Evolutionary conservation across 1,140 invertebrate genomes (phyloP).

Genomic region (Ephestia elutella): DNA sequence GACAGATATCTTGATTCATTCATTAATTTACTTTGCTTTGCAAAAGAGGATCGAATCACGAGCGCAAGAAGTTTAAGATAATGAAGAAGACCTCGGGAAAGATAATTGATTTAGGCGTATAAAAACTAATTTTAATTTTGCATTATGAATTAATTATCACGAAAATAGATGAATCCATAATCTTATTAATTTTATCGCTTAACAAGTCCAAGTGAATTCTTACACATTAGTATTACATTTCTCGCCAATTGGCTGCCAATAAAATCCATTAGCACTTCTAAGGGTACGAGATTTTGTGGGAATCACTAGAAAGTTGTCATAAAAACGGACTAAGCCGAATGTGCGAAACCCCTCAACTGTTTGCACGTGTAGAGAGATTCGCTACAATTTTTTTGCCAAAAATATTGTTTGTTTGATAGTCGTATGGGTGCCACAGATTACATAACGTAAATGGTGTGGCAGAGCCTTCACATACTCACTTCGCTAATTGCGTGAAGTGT

Average conservation of each 20-base stretch:
- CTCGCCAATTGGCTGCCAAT: slow-evolving; percentile 22
- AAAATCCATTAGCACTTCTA: slow-evolving; percentile 56
- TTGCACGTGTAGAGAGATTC: slow-evolving; percentile 14
- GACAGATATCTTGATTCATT: background rate
- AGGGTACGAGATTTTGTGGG: slow-evolving; percentile 38
- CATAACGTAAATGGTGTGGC: too few relatives aligned
- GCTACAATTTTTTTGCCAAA: background rate
- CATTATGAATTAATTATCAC: background rate
- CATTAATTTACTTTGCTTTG: too few relatives aligned
- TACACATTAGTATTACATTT: slow-evolving; percentile 7
- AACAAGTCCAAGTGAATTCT: background rate
- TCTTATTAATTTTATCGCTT: background rate
- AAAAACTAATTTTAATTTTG: background rate
- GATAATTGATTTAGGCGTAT: too few relatives aligned
- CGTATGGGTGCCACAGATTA: too few relatives aligned
- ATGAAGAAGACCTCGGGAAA: too few relatives aligned
- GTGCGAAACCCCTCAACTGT: slow-evolving; percentile 32
- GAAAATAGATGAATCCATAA: background rate
- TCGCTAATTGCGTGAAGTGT: too few relatives aligned
- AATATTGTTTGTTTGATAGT: background rate
- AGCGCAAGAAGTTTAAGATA: too few relatives aligned
- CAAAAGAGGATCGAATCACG: too few relatives aligned
- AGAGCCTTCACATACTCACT: too few relatives aligned
- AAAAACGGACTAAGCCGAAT: slow-evolving; percentile 46
- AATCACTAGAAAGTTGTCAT: slow-evolving; percentile 57